Evolutionary conservation across 37 sponge, comb jelly and placozoan species (phyloP), one percentile per base, ranked within the genome.

Genomic region (Chondrosia reniformis): DNA sequence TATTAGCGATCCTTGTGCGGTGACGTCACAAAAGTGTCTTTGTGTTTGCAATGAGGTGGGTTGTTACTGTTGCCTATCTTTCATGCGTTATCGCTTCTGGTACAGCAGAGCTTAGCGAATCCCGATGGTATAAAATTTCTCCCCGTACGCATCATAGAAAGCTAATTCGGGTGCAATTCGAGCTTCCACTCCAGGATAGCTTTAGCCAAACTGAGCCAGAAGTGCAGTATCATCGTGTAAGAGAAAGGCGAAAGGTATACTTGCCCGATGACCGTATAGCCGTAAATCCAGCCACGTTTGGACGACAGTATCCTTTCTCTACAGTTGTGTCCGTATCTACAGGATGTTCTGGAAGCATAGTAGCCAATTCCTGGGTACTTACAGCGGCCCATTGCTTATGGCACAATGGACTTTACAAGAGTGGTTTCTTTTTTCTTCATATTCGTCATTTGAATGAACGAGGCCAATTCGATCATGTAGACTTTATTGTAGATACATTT

Each of bases 301-400:
- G 80, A 0, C 30, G 76, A 33, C 67, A 65, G 42, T 91, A 72
- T 44, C 95, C 95, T 0, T 91, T 80, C 73, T 79, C 85, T 10
- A 78, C 89, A n/a, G 79, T 91, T 12, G 90, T 94, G 34, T 17
- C 76, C 13, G 79, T 94, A 7, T 91, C 91, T 27, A 91, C 92
- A 36, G 95, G 95, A 22, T 94, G 95, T 40, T 82, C 92, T 5
- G 95, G 95, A 3, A 80, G 87, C 15, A 55, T 91, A 61, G 66
- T 91, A 12, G 45, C 82, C 0, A 15, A 32, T 9, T 72, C 25
- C 2, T 84, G 85, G 76, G 89, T 94, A 33, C 85, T 94, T 31
- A 91, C 95, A 27, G 86, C 95, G 10, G 91, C 95, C 12, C 95
- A 94, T 62, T 94, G 95, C 36, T 63, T 94, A 7, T 69, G 72